Base-by-base conservation (phyloP, 2,888 invertebrate species). In the Ypsolopha scabrella region DNA sequence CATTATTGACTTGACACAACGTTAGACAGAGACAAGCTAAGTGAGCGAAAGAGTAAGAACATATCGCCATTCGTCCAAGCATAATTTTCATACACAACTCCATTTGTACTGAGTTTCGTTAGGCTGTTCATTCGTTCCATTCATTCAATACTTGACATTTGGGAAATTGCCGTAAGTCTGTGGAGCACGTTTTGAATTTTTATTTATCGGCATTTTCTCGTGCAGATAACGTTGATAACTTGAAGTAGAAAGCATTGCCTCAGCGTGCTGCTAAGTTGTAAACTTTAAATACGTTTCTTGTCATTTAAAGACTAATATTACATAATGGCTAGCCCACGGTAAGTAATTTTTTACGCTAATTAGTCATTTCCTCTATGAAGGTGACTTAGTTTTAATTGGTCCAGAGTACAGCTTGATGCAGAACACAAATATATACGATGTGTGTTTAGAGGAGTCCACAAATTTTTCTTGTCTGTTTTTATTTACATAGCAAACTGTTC, bases 311-410 rank as follows among this genome's bases (percentile, higher is more conserved):
- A 52, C 41, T 38, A 55, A 61, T 58, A 76, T 85, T 83, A 81
- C 75, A 82, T 83, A 83, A 83, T 83, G 79, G 67, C 67, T 55
- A 54, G 57, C 53, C 57, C 65, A 55, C 58, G 69, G 83, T 82
- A 60, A 76, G 75, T 35, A 61, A 64, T 62, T 68, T 70, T 71
- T 58, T 57, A 53, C 51, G 38, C 58, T 58, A 57, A 45, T 54
- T 66, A 60, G 50, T 55, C 56, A 63, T 60, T 67, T 73, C 68
- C 70, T 67, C 55, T 52, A 47, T 54, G 54, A 48, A 55, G 53
- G 52, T 58, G 54, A 56, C 54, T 64, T 66, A 67, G 70, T 72
- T 66, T 60, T 68, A 64, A 66, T 63, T 62, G 53, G 53, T 41
- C 24, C 24, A 24, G 24, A 24, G 24, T 24, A 24, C 24, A 24